Conservation (phyloP, 2,797 vertebrate genomes). For the Tapera naevia region DNA sequence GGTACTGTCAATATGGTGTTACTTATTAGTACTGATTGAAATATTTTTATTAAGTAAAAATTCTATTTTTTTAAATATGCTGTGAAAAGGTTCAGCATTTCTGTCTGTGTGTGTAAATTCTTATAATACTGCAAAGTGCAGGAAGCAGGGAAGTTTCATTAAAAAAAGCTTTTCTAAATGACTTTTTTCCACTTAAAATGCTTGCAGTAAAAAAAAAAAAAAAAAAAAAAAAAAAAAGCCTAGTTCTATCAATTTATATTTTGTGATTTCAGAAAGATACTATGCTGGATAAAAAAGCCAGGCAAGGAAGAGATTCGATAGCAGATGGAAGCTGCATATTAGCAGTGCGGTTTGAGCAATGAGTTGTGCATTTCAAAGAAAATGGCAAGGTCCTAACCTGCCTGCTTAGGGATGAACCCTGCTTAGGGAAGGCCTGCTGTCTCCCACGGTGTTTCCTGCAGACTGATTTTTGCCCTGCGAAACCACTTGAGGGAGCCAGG, state of each 20-base stretch:
- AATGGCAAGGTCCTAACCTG: background rate
- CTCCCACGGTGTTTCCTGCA: background rate
- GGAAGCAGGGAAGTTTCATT: background rate
- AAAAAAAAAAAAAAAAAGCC: background rate
- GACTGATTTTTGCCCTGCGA: background rate
- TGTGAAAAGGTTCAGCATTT: background rate
- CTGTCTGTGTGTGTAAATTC: background rate
- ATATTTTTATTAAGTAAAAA: background rate
- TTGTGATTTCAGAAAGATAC: background rate
- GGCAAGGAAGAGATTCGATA: background rate
- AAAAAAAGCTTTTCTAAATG: background rate
- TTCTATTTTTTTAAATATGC: background rate
- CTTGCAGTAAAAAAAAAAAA: background rate
- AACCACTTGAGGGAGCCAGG: background rate
- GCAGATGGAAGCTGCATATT: background rate
- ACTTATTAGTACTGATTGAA: background rate
- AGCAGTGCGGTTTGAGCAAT: background rate
- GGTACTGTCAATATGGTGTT: background rate
- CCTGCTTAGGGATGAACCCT: background rate
- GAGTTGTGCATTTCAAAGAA: background rate
- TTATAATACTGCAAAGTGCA: accelerated
- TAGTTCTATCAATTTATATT: background rate
- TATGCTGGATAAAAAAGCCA: background rate
- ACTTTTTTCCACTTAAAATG: background rate
- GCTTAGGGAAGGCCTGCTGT: too few species aligned